These are phyloP conservation scores for Morpho achilles DNA, from an alignment of 2,888 invertebrate species.

Conservation along the genomic window DNA sequence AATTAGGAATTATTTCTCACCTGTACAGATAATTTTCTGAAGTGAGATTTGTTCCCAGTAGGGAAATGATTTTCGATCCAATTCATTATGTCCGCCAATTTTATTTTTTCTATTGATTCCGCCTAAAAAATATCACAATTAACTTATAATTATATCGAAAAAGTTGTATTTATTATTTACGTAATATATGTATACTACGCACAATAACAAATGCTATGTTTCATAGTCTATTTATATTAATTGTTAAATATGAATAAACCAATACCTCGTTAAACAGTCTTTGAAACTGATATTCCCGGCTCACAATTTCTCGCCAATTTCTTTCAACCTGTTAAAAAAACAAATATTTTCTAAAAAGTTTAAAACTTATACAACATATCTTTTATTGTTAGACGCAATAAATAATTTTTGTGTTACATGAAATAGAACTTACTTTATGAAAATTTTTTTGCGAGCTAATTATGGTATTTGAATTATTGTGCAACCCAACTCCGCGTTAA, in stretches of 20 bases:
- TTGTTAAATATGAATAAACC: not conserved
- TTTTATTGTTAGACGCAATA: no score
- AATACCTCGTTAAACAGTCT: conserved; percentile 83
- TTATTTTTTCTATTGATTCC: conserved; percentile 72
- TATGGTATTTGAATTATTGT: no score
- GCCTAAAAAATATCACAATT: conserved; percentile 46
- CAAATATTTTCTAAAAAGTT: not conserved
- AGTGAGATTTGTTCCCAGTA: conserved; percentile 63
- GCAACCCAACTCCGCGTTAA: no score
- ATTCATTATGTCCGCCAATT: conserved; percentile 61
- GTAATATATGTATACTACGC: no score
- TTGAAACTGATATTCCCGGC: conserved; percentile 87
- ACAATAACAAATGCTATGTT: no score
- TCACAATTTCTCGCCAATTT: conserved; percentile 89
- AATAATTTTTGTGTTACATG: no score
- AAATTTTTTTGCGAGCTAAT: no score
- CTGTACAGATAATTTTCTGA: conserved; percentile 78
- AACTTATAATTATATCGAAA: not conserved
- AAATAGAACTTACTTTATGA: no score
- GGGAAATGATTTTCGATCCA: conserved; percentile 76
- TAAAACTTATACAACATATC: no score
- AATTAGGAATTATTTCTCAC: conserved; percentile 40
- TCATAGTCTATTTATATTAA: not conserved
- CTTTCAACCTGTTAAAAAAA: conserved; percentile 65
- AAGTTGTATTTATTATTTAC: no score